A percentile compares a stretch with the other conserved stretches of the same genome.
phyloP scores from a whole-genome alignment of 92 coral and sea anemone genomes.

The Siderastrea radians region DNA sequence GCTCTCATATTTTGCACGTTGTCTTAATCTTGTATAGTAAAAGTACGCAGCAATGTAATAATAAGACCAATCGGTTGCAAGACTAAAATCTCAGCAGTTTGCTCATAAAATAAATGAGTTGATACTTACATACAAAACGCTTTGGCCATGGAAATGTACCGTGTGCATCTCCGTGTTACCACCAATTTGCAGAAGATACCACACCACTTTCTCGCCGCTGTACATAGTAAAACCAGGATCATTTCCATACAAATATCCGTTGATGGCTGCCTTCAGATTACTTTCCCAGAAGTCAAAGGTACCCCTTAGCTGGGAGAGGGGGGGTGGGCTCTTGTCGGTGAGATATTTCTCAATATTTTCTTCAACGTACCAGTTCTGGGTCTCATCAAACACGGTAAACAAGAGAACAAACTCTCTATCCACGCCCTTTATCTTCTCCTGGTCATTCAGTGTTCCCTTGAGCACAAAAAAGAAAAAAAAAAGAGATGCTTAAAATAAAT shows the following conservation, averaged over 20 bases:
- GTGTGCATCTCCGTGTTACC: constrained; percentile 90
- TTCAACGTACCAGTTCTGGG: constrained; percentile 86
- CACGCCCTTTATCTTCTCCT: constrained; percentile 60
- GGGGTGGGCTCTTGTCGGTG: constrained; percentile 37
- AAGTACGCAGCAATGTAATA: too few species aligned
- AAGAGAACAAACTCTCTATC: constrained; percentile 83
- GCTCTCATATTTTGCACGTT: too few species aligned
- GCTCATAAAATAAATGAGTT: not conserved
- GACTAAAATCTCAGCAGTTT: too few species aligned
- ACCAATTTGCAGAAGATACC: constrained; percentile 88
- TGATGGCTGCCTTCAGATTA: constrained; percentile 82
- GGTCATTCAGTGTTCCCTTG: constrained; percentile 66
- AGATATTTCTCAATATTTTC: constrained; percentile 69
- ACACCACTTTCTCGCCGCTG: constrained; percentile 75
- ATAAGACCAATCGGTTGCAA: too few species aligned
- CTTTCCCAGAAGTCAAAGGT: constrained; percentile 81
- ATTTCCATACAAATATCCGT: constrained; percentile 87
- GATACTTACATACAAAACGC: constrained; percentile 76
- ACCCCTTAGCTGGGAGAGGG: constrained; percentile 19
- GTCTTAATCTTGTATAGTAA: too few species aligned
- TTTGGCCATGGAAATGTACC: constrained; percentile 93
- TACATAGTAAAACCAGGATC: constrained; percentile 71
- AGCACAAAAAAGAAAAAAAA: not conserved
- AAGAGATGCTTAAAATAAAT: too few species aligned
- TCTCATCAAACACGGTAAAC: constrained; percentile 87